Percentiles rank a stretch among this genome's conserved stretches.
Evolutionary conservation across 2,113 vertebrate species (phyloP).

Genomic region (Corythaixoides concolor): DNA sequence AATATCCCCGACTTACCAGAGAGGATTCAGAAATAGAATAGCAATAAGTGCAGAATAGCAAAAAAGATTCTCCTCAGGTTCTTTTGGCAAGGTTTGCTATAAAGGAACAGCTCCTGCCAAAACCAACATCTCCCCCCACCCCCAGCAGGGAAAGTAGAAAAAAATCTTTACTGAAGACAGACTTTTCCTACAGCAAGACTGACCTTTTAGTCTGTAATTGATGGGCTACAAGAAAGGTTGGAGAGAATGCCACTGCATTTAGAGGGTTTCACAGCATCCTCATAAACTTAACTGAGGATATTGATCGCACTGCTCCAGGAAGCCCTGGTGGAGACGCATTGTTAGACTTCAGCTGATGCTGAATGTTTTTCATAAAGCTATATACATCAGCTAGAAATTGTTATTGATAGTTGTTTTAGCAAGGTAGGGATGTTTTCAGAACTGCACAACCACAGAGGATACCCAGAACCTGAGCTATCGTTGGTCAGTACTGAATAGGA

Average conservation of each 20-base stretch:
- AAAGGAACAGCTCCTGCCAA: not conserved
- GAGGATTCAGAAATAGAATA: not conserved
- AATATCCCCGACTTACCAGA: not conserved
- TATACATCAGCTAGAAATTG: constrained; percentile 33
- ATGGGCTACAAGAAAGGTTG: constrained; percentile 59
- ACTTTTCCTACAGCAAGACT: constrained; percentile 18
- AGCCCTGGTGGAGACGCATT: not conserved
- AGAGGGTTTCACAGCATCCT: constrained; percentile 14
- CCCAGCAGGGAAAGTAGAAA: not conserved
- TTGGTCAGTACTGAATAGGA: not conserved
- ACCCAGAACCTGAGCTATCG: not conserved
- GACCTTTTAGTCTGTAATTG: constrained; percentile 52
- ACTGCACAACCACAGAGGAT: not conserved
- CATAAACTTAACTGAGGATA: constrained; percentile 63
- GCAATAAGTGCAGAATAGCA: not conserved
- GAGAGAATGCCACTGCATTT: constrained; percentile 40
- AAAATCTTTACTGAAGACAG: not conserved
- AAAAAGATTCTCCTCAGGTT: not conserved
- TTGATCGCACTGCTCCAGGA: constrained; percentile 8
- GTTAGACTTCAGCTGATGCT: constrained; percentile 41
- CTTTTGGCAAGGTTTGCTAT: not conserved
- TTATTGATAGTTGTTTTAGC: constrained; percentile 29
- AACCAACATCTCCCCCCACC: not conserved
- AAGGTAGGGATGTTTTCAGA: not conserved
- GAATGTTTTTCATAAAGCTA: constrained; percentile 38